Base-by-base conservation (phyloP, 2,797 vertebrate species). In the Artibeus lituratus region DNA sequence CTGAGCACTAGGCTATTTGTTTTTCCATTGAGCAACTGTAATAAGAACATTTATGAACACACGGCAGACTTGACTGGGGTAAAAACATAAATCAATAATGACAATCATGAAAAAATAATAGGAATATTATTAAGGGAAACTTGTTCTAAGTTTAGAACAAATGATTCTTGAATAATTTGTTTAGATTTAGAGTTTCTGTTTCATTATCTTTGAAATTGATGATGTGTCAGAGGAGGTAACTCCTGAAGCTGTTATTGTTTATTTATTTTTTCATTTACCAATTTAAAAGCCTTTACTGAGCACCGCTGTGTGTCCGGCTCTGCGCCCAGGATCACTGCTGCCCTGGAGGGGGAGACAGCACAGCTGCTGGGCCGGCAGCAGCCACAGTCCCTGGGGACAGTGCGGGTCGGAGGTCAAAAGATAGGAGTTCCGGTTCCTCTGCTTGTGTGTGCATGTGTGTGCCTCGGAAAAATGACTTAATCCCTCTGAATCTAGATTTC, bases 341-440 rank as follows among this genome's bases (percentile, higher is more conserved):
- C 5, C 8, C 24, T 14, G 12, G 14, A n/a, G 22, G 74, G 10
- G 24, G 55, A 55, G 88, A 42, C 0, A 2, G 12, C 14, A 9
- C 4, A 6, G 37, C 7, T 73, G 9, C 19, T 19, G 12, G 18
- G 32, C 7, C 12, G 0, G 0, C 1, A 9, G 4, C 7, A 51
- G 18, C 7, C 29, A 35, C 39, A 12, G 0, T 49, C 51, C 35
- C 21, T 16, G 55, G 39, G 87, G 57, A 44, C 24, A 55, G 69
- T 2, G 72, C 1, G n/a, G 32, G 2, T 29, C 15, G 69, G 39
- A 32, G 76, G 8, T 59, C 12, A 72, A 69, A 65, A 51, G 15
- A n/a, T 1, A 35, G 1, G 11, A 53, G 10, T 16, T 57, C 39
- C 42, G 32, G 10, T 14, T 83, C 29, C 18, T 74, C 29, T 72